A percentile compares a stretch with the other conserved stretches of the same genome.
Conservation (phyloP, 2,888 invertebrate species). For the Aquatica leii region DNA sequence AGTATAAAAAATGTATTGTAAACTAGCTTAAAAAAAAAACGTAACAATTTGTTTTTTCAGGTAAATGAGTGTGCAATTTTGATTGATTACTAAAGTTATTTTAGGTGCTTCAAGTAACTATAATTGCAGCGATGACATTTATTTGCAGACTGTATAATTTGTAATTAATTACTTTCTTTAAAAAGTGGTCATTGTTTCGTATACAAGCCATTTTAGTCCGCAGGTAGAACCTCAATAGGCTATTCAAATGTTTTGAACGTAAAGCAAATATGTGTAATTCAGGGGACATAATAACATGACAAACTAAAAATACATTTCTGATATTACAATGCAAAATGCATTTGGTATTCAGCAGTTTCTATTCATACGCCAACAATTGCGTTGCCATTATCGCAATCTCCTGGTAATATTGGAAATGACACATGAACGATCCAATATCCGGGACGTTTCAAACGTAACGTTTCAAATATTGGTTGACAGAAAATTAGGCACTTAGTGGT, state of each 20-base stretch:
- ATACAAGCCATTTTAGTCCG: too few species aligned
- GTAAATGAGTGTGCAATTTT: background rate
- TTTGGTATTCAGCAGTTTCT: conserved; percentile 45
- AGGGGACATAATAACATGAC: conserved; percentile 36
- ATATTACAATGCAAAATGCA: conserved; percentile 49
- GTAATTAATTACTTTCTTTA: too few species aligned
- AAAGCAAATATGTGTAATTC: background rate
- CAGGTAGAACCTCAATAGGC: too few species aligned
- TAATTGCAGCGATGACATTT: too few species aligned
- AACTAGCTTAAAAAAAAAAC: background rate
- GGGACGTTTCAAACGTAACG: conserved; percentile 49
- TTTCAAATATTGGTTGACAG: conserved; percentile 56
- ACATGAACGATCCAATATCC: conserved; percentile 56
- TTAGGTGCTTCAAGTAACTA: background rate
- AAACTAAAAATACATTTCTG: conserved; percentile 46
- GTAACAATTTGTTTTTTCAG: conserved; percentile 8
- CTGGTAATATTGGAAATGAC: conserved; percentile 54
- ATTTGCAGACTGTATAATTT: too few species aligned
- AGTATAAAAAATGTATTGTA: background rate
- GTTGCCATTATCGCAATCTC: conserved; percentile 50
- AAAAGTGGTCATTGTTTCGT: too few species aligned
- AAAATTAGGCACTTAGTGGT: conserved; percentile 59
- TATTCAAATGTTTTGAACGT: background rate
- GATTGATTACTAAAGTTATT: conserved; percentile 13
- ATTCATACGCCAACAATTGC: conserved; percentile 49